Evolutionary conservation across 2,888 invertebrate species (phyloP), one percentile per base, ranked within the genome.

Genomic region (Bellardia pandia): DNA sequence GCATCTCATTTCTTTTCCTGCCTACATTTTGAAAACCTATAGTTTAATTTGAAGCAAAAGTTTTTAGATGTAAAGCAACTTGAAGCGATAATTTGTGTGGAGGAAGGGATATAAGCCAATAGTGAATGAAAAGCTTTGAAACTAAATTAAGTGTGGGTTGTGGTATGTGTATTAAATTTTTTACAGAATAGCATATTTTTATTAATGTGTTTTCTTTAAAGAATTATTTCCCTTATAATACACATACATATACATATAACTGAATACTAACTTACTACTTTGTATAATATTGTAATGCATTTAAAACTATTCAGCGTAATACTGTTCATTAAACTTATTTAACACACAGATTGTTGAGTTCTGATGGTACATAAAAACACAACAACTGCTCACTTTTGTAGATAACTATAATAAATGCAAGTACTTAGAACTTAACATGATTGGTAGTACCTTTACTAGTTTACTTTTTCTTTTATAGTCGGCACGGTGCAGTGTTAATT

Each of bases 311-410:
- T 2, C 6, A 40, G 4, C 48, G 64, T 8, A 56, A 8, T 45
- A 81, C 81, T 74, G 66, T 74, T 56, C 48, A 16, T 45, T 74
- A 48, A 68, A 58, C 8, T 74, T 56, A 42, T 45, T 74, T 53
- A 53, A 64, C 33, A 45, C 13, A 81, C 81, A 66, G 16, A 74
- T 56, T 48, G 64, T 81, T 81, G 45, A 75, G 48, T 58, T 75
- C 58, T 68, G 48, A 75, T 58, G 23, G 33, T 58, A 58, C 37
- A 62, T n/a, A n/a, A 60, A 14, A 48, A 30, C 23, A 45, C n/a
- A 4, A 9, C 45, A 42, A 62, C 8, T 53, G n/a, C n/a, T 14
- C 33, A 8, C 48, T 81, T 74, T 45, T 23, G 66, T 23, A 37
- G 74, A 48, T 66, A n/a, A n/a, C n/a, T n/a, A 64, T 45, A 48